Base-by-base conservation (phyloP, 1,140 invertebrate genomes). In the Aporrectodea caliginosa region DNA sequence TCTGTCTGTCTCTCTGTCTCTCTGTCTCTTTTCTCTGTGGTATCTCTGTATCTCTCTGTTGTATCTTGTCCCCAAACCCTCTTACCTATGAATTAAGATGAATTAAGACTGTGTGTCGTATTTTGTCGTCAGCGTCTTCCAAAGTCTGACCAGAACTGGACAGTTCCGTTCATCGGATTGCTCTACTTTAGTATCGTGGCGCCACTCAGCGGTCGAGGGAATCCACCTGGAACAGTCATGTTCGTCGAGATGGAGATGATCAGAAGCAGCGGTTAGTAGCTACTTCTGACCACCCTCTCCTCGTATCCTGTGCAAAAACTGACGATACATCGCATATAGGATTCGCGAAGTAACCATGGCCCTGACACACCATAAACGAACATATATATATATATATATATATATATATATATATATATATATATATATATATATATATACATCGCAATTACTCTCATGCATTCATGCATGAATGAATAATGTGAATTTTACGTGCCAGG, bases 181-280 rank as follows among this genome's bases (percentile, higher is more conserved):
- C 69, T 78, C 16, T 78, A 78, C 69, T 78, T 78, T 33, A 78
- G 77, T 27, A 31, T 72, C n/a, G 77, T 78, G 69, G 77, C 70
- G 29, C 77, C 77, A 1, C 29, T 71, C 27, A 78, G 77, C 69
- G 77, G 77, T 22, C 31, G 69, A 2, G 77, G 77, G 27, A 32
- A 30, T 27, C 77, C 77, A 12, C 77, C 77, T 16, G 77, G 77
- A 16, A 22, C 27, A 16, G 77, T 78, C 69, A 32, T n/a, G 27
- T 78, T 34, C 27, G 31, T 33, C 14, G 27, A 71, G 69, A 70
- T 78, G 31, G 58, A 43, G 1, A 71, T 78, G 77, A 58, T 58
- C 43, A 22, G 43, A 58, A 58, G 43, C n/a, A n/a, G n/a, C n/a
- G n/a, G n/a, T n/a, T n/a, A n/a, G n/a, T n/a, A n/a, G n/a, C n/a